Evolutionary conservation across 2,797 vertebrate genomes (phyloP).

Genomic region (Epinephelus awoara): DNA sequence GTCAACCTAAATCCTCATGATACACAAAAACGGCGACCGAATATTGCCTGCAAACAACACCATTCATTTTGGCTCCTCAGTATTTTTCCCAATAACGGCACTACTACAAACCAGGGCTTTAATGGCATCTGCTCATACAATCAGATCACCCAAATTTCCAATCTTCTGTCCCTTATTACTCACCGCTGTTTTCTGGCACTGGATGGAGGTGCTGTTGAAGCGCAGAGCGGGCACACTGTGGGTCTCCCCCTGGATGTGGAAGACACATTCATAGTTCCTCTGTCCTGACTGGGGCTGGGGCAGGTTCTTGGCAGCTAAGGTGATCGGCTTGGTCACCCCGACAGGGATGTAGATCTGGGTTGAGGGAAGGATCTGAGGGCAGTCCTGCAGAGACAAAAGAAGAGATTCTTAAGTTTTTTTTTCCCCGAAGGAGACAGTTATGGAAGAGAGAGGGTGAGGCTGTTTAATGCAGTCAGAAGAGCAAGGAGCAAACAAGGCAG

Average conservation of each 20-base stretch:
- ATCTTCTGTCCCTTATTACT: slow-evolving; percentile 68
- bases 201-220: slow-evolving; percentile 99
- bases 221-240: slow-evolving; percentile 93
- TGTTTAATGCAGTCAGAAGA: slow-evolving; percentile 12
- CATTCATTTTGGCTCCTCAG: background rate
- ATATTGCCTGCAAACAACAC: background rate
- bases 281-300: slow-evolving; percentile 97
- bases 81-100: slow-evolving; percentile 2
- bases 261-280: slow-evolving; percentile 96
- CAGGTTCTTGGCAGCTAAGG: slow-evolving; percentile 94
- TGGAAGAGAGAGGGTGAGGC: slow-evolving; percentile 2
- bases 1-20: slow-evolving; percentile 5
- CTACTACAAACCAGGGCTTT: background rate
- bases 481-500: slow-evolving; percentile 29
- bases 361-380: slow-evolving; percentile 97
- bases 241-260: slow-evolving; percentile 93
- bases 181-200: slow-evolving; percentile 98
- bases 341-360: slow-evolving; percentile 97
- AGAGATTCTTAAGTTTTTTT: slow-evolving; percentile 8
- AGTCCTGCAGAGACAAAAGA: slow-evolving; percentile 86
- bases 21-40: background rate
- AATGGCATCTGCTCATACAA: background rate
- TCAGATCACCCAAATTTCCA: background rate
- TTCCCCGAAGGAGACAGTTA: background rate
- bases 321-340: slow-evolving; percentile 96